Conservation (phyloP, 2,113 vertebrate species). For the Malurus cyaneus region DNA sequence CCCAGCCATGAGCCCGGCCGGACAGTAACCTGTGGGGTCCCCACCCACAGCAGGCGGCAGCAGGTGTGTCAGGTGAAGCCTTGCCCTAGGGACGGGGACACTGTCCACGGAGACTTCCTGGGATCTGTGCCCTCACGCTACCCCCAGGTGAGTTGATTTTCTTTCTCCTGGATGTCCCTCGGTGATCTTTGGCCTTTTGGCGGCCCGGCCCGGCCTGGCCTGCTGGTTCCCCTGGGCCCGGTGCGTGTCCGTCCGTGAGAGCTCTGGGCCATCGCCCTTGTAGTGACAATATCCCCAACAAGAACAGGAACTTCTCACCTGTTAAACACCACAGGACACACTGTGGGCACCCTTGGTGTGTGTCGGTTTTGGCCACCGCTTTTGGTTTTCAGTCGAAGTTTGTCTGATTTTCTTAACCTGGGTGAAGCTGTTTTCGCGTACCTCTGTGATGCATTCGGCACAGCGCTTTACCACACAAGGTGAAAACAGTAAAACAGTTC, state of each 20-base stretch:
- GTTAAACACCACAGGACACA: background rate
- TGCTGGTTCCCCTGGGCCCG: background rate
- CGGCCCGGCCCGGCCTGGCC: accelerated
- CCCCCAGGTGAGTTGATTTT: background rate
- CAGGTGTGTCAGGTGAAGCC: background rate
- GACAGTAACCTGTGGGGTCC: accelerated
- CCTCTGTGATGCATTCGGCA: background rate
- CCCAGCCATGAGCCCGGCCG: accelerated
- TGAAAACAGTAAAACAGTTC: background rate
- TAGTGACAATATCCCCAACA: background rate
- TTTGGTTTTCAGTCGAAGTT: background rate
- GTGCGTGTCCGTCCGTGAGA: too few relatives aligned
- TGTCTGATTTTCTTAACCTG: background rate
- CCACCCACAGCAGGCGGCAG: background rate
- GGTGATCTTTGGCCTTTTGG: background rate
- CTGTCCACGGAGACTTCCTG: accelerated
- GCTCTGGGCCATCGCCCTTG: background rate
- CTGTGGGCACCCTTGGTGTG: too few relatives aligned
- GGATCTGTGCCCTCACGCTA: background rate
- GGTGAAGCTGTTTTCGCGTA: background rate
- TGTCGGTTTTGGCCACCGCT: background rate
- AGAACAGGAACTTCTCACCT: background rate
- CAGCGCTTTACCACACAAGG: background rate
- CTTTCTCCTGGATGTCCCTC: background rate
- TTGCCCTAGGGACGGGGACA: background rate